phyloP scores from a whole-genome alignment of 2,888 invertebrate species.

The Erpobdella octoculata region DNA sequence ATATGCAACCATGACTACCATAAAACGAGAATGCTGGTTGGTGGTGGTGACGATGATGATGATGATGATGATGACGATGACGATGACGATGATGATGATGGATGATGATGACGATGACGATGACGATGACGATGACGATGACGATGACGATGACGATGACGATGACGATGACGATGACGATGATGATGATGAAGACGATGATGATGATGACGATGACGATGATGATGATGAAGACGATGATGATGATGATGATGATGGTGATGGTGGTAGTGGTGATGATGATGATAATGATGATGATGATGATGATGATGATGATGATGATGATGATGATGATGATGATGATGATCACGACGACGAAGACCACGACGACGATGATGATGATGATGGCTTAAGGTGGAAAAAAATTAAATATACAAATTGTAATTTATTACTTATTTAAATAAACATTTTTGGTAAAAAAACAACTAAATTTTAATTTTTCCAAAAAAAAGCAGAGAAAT shows the following conservation, averaged over 20 bases:
- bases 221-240: background rate
- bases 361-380: background rate
- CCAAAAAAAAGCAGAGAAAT: too few relatives aligned
- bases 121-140: background rate
- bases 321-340: background rate
- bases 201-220: too few relatives aligned
- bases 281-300: slow-evolving; percentile 19
- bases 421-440: too few relatives aligned
- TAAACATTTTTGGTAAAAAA: too few relatives aligned
- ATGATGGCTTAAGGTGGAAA: too few relatives aligned
- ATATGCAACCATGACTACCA: too few relatives aligned
- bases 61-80: slow-evolving; percentile 9
- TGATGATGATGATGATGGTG: slow-evolving; percentile 14
- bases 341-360: background rate
- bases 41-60: background rate
- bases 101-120: too few relatives aligned
- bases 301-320: slow-evolving; percentile 15
- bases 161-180: slow-evolving; percentile 3
- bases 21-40: too few relatives aligned
- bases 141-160: slow-evolving; percentile 4
- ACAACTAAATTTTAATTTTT: too few relatives aligned
- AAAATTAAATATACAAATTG: too few relatives aligned
- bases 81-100: slow-evolving; percentile 15
- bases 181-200: too few relatives aligned
- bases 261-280: slow-evolving; percentile 9